Evolutionary conservation across 1,140 invertebrate genomes (phyloP).

Genomic region (Atta cephalotes): DNA sequence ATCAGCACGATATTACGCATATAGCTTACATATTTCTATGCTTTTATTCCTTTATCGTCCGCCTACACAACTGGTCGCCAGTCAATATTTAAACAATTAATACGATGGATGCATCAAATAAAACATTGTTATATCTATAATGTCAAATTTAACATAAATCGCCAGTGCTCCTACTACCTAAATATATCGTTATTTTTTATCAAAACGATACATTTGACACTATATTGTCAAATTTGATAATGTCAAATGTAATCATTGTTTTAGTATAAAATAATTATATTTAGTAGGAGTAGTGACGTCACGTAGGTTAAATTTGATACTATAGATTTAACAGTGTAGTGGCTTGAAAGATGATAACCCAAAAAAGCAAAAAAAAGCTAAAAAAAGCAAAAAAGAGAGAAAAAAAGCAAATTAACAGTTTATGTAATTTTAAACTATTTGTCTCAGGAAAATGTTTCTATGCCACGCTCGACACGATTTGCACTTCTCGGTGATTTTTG

Average conservation of each 20-base stretch:
- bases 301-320: no score
- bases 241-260: no score
- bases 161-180: no score
- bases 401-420: neutral
- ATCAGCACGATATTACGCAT: slow-evolving; percentile 38
- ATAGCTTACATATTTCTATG: neutral
- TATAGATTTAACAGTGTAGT: neutral
- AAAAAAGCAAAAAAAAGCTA: neutral
- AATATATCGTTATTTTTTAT: no score
- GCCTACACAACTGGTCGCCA: neutral
- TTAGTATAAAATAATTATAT: no score
- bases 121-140: neutral
- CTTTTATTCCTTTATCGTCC: slow-evolving; percentile 40
- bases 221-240: no score
- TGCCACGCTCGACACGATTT: no score
- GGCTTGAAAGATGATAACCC: neutral
- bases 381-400: neutral
- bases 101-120: neutral
- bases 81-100: slow-evolving; percentile 53
- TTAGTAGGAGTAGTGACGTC: no score
- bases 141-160: no score
- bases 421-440: slow-evolving; percentile 7
- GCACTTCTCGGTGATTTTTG: no score
- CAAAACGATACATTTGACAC: no score
- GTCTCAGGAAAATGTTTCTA: slow-evolving; percentile 8